Evolutionary conservation across 1,140 invertebrate species (phyloP).

Genomic region (Apis mellifera): Amel_HAv3.1 CM009936.2:10924001-10924500

Average conservation of each 20-base stretch:
- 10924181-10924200: background rate
- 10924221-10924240: slow-evolving; percentile 50
- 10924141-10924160: slow-evolving; percentile 51
- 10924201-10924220: slow-evolving; percentile 40
- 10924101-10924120: slow-evolving; percentile 81
- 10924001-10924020: slow-evolving; percentile 75
- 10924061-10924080: slow-evolving; percentile 75
- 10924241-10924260: slow-evolving; percentile 45
- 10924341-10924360: background rate
- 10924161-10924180: no score
- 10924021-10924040: slow-evolving; percentile 69
- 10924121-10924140: slow-evolving; percentile 77
- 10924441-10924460: no score
- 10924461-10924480: no score
- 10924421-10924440: no score
- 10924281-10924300: background rate
- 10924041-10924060: slow-evolving; percentile 64
- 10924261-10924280: slow-evolving; percentile 31
- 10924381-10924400: no score
- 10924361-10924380: background rate
- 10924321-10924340: background rate
- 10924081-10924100: slow-evolving; percentile 77
- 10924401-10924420: no score
- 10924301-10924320: background rate
- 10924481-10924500: no score